A percentile compares a stretch with the other conserved stretches of the same genome.
These are phyloP conservation scores for Octomys mimax DNA, from an alignment of 2,797 vertebrate genomes.

Conservation along the genomic window DNA sequence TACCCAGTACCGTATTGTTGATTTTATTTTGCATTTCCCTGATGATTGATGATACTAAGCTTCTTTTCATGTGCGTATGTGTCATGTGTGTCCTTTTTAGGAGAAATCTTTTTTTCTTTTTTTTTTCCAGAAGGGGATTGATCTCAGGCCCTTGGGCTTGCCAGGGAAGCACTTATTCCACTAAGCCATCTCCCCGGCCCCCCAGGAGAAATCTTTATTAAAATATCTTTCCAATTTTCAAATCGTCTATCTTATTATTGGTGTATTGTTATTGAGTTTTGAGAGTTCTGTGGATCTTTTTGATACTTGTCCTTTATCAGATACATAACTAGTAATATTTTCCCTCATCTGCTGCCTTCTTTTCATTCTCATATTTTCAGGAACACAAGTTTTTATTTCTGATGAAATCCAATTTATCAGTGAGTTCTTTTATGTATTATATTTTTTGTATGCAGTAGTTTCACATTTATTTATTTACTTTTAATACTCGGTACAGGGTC, in stretches of 20 bases:
- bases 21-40: constrained; percentile 55
- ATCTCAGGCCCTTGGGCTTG: no score
- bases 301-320: not conserved
- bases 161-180: no score
- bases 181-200: no score
- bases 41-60: not conserved
- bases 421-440: not conserved
- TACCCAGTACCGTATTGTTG: not conserved
- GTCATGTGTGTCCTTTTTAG: not conserved
- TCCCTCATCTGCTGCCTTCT: not conserved
- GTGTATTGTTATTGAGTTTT: constrained; percentile 14
- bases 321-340: not conserved
- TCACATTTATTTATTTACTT: no score
- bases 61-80: constrained; percentile 4
- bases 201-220: not conserved
- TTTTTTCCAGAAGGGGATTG: no score
- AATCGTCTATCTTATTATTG: not conserved
- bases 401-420: not conserved
- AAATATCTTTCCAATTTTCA: constrained; percentile 23
- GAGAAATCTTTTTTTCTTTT: not conserved
- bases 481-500: no score
- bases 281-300: constrained; percentile 32
- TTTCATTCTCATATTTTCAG: constrained; percentile 46
- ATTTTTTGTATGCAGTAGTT: not conserved
- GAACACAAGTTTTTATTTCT: not conserved